A percentile compares a stretch with the other conserved stretches of the same genome.
Evolutionary conservation across 1,140 invertebrate species (phyloP).

Genomic region (Brachionus rubens): DNA sequence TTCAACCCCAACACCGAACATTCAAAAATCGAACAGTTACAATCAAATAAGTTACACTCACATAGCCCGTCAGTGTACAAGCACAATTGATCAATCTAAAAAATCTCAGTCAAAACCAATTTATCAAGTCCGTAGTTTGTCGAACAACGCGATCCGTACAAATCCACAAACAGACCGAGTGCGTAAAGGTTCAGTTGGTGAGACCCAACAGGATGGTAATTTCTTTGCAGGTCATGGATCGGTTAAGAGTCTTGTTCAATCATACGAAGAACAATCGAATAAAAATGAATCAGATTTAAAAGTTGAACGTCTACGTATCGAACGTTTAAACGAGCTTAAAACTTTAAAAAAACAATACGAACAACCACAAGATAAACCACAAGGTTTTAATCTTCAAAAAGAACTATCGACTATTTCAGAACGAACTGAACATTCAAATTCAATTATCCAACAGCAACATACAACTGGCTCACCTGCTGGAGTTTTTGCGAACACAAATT

Average conservation of each 20-base stretch:
- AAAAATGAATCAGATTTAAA: not conserved
- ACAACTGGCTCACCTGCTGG: conserved; percentile 18
- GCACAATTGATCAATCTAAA: not conserved
- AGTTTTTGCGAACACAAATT: not conserved
- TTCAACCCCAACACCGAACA: not conserved
- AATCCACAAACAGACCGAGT: not conserved
- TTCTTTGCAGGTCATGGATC: conserved; percentile 34
- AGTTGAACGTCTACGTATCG: not conserved
- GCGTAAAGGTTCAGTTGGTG: not conserved
- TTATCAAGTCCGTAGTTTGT: not conserved
- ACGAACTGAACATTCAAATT: conserved; percentile 32
- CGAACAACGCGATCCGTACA: not conserved
- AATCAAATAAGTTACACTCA: not conserved
- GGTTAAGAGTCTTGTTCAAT: conserved; percentile 26
- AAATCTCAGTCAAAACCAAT: not conserved
- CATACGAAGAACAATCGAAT: conserved; percentile 30
- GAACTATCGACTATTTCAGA: conserved; percentile 43
- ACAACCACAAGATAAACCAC: not conserved
- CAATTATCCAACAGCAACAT: not conserved
- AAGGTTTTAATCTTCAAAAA: not conserved
- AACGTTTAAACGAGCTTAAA: conserved; percentile 12
- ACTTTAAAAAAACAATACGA: conserved; percentile 9
- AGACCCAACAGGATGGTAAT: not conserved
- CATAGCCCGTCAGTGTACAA: not conserved
- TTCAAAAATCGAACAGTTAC: not conserved